Base-by-base conservation (phyloP, 1,140 invertebrate species). In the Drosophila lini region DNA sequence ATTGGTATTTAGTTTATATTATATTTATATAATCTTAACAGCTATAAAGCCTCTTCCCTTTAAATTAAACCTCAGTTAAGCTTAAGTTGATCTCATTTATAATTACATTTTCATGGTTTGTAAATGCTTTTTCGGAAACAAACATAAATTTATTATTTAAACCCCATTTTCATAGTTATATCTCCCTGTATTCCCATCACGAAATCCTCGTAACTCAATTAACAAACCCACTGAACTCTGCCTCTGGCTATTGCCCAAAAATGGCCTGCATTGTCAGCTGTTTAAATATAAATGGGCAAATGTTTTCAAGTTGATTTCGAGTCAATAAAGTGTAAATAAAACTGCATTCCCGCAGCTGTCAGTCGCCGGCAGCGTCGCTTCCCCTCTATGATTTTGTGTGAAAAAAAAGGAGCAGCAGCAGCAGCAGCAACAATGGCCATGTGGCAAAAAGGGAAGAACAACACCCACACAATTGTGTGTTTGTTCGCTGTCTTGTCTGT, bases 401-500 rank as follows among this genome's bases (percentile, higher is more conserved):
- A 19, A 59, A 38, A 71, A 57, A 69, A 31, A 68, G 57, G 50
- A 69, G 60, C 52, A 65, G 53, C 58, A 62, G 10, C 25, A 47
- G 41, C 57, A 47, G 47, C 48, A 63, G 11, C 16, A 48, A 70
- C 65, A 70, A 69, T 58, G 53, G 68, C 42, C 38, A 25, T 62
- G 52, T 34, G 41, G 38, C 52, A 31, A 25, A 32, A 50, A n/a
- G 32, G 32, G 19, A 47, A 25, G 53, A 32, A 36, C 48, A 38
- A 16, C 62, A 48, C 67, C 48, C 61, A 67, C 48, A 70, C 52
- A 59, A 59, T 71, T 41, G 52, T 41, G 41, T 71, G 68, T 71
- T 71, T 71, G 68, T 71, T 71, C 68, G 68, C 50, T 69, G 68
- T 19, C 67, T 71, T 71, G 68, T 71, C 65, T 59, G 68, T 59